Base-by-base conservation (phyloP, 2,797 vertebrate species). In the Oceanodroma leucorhoa region DNA sequence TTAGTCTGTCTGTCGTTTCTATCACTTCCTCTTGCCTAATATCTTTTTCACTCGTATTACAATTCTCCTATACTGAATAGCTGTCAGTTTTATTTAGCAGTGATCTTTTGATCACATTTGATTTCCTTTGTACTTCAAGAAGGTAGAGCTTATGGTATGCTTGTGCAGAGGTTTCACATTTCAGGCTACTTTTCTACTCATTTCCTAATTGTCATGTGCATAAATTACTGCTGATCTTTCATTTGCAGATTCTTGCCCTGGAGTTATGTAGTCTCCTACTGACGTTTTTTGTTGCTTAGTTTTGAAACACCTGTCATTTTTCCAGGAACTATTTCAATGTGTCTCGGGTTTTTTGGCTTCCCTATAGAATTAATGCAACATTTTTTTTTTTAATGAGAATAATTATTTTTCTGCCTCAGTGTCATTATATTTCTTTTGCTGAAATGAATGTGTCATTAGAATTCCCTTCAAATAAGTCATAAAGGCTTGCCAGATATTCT, bases 271-370 rank as follows among this genome's bases (percentile, higher is more conserved):
- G 73, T 89, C 41, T 90, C 34, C 80, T 64, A 70, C 50, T 75
- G 65, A 90, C 0, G 0, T 9, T 71, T 90, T 76, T 51, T 80
- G n/a, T 70, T 90, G 60, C 80, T 90, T 55, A 22, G 38, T 93
- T 92, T 91, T 77, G 62, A 89, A 95, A 94, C 57, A 87, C 61
- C 77, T 90, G 83, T 61, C 57, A 34, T 21, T 92, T 90, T 58
- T 3, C 3, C 34, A 89, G 54, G 70, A 83, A 50, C 66, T 77
- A 55, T 55, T 87, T 91, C 45, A 73, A 1, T 6, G 11, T 36
- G 6, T 94, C 51, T 89, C 6, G 2, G 17, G 8, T 58, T 70
- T 82, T 90, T 43, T 61, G 14, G 24, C 21, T 89, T 89, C 48
- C 32, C 29, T 32, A 4, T 70, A 11, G 78, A 88, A 89, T 77